These are phyloP conservation scores for Dasypolia templi DNA, from an alignment of 2,888 invertebrate species.

Conservation along the genomic window DNA sequence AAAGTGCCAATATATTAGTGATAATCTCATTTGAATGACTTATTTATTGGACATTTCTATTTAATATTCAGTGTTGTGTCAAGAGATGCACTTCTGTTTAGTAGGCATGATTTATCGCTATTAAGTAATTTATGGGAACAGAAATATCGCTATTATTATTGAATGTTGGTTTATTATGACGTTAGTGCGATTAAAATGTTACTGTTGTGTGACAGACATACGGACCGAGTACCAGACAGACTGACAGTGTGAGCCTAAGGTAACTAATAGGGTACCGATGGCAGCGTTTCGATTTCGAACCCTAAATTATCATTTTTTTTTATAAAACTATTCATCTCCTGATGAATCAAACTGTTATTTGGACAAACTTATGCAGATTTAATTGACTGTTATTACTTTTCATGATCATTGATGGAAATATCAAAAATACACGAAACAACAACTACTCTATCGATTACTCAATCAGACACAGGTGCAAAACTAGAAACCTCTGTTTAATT, in stretches of 20 bases:
- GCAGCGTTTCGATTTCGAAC: too few relatives aligned
- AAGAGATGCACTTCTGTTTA: constrained; percentile 26
- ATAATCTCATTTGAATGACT: constrained; percentile 27
- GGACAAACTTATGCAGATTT: neutral
- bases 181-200: neutral
- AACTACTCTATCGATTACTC: too few relatives aligned
- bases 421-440: neutral
- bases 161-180: neutral
- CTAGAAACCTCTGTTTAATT: constrained; percentile 26
- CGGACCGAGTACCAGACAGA: neutral
- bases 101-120: constrained; percentile 3
- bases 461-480: constrained; percentile 13
- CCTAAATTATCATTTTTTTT: neutral
- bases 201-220: neutral
- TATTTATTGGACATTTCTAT: constrained; percentile 17
- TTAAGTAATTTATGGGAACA: constrained; percentile 10
- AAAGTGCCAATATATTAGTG: neutral
- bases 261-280: neutral
- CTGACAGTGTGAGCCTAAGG: too few relatives aligned
- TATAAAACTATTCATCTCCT: neutral
- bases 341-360: neutral
- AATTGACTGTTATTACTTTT: constrained; percentile 12
- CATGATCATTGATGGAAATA: constrained; percentile 5
- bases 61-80: constrained; percentile 14
- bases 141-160: neutral